Base-by-base conservation (phyloP, 2,113 vertebrate genomes). In the Pontoporia blainvillei region DNA sequence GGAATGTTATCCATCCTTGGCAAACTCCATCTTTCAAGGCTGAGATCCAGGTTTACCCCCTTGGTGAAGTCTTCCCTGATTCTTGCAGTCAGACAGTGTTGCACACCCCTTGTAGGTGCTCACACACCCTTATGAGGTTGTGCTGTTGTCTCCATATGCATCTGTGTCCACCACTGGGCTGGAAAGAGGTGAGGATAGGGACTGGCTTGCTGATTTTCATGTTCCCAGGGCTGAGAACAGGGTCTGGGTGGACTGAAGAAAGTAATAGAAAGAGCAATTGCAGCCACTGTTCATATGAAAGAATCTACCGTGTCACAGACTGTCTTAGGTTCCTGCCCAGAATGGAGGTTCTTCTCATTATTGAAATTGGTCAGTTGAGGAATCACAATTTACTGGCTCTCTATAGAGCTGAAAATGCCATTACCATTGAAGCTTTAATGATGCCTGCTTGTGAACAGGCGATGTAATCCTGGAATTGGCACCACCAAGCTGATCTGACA, bases 311-410 rank as follows among this genome's bases (percentile, higher is more conserved):
- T 62, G 3, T 95, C 61, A 49, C 14, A 81, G 76, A 89, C 87
- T 76, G 61, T 76, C 31, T 95, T 46, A 81, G 52, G 31, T 88
- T 87, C 67, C 64, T 90, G 82, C 57, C 15, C 41, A 44, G 36
- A 91, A 93, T 67, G 52, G 59, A 94, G 79, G 31, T 91, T 64
- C 59, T 96, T 94, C 78, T 96, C 91, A 85, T 96, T 90, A 94
- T 92, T 91, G 39, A 81, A 72, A 66, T 34, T 7, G 49, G 41
- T 75, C 66, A 75, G 12, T 86, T 90, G 76, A 92, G 61, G 73
- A 85, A 95, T 94, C 85, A 86, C 17, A 86, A 36, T 94, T 95
- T 93, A 59, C 29, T 96, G 49, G 57, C 52, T 91, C 41, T 97
- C 25, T 18, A 0, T 46, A 10, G 71, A 88, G 86, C 36, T 94